Evolutionary conservation across 2,888 invertebrate genomes (phyloP).

Genomic region (Brachyptera putata): DNA sequence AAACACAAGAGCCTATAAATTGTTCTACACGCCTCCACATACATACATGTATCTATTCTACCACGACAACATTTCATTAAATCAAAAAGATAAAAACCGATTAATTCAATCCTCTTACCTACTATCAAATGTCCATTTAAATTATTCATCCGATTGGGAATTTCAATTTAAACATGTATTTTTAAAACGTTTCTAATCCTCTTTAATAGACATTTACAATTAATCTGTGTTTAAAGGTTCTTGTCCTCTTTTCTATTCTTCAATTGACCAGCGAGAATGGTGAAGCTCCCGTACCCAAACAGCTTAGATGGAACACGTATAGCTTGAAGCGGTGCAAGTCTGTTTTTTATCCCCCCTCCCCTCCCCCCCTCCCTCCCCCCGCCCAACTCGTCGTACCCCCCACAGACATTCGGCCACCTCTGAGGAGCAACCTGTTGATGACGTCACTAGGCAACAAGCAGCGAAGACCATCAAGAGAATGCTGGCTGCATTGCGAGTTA

Average conservation of each 20-base stretch:
- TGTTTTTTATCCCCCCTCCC: conserved; percentile 10
- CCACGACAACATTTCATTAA: too few relatives aligned
- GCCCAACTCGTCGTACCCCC: conserved; percentile 25
- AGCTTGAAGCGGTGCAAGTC: conserved; percentile 20
- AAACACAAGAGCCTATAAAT: too few relatives aligned
- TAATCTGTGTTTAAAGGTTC: background rate
- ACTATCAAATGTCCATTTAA: too few relatives aligned
- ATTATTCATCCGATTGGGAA: too few relatives aligned
- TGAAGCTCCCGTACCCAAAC: background rate
- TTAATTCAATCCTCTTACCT: too few relatives aligned
- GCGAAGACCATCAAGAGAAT: background rate
- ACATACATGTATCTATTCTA: too few relatives aligned
- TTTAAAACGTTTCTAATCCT: too few relatives aligned
- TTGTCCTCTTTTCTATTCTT: conserved; percentile 8
- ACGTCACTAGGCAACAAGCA: conserved; percentile 27
- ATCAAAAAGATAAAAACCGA: too few relatives aligned
- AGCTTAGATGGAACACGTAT: conserved; percentile 10
- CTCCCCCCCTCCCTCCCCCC: conserved; percentile 11
- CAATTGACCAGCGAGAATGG: conserved; percentile 3
- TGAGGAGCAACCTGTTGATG: conserved; percentile 32
- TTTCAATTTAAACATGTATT: too few relatives aligned
- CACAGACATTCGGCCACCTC: conserved; percentile 33
- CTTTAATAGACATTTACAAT: too few relatives aligned
- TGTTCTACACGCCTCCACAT: too few relatives aligned
- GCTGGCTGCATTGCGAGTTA: background rate